Conservation (phyloP, 2,797 vertebrate species). For the Luscinia megarhynchos region DNA sequence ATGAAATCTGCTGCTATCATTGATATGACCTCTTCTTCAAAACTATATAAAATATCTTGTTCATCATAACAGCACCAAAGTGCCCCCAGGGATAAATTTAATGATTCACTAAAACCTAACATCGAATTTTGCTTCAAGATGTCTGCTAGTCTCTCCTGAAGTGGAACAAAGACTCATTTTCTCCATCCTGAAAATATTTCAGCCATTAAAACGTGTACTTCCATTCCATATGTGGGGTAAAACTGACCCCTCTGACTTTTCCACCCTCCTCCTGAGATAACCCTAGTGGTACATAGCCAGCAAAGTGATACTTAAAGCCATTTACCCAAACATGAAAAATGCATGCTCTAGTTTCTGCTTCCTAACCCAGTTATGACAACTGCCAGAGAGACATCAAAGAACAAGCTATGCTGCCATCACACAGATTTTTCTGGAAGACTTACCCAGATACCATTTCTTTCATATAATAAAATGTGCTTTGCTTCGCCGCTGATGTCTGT, state of each 20-base stretch:
- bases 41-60: background rate
- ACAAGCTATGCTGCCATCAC: background rate
- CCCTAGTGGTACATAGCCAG: background rate
- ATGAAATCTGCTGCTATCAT: background rate
- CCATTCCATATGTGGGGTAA: background rate
- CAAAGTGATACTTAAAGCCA: background rate
- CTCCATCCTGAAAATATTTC: background rate
- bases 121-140: background rate
- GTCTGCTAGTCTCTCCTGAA: background rate
- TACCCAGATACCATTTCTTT: background rate
- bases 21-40: background rate
- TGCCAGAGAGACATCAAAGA: background rate
- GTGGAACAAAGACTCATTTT: background rate
- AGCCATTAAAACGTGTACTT: background rate
- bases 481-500: conserved; percentile 9
- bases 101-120: background rate
- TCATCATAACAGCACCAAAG: background rate
- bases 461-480: background rate
- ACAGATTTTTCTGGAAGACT: background rate
- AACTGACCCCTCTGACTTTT: background rate
- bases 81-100: background rate
- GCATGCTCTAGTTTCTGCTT: background rate
- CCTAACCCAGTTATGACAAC: conserved; percentile 28
- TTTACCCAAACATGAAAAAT: conserved; percentile 20
- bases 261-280: background rate